Evolutionary conservation across 1,140 invertebrate genomes (phyloP).

Genomic region (Scaptomyza hsui): DNA sequence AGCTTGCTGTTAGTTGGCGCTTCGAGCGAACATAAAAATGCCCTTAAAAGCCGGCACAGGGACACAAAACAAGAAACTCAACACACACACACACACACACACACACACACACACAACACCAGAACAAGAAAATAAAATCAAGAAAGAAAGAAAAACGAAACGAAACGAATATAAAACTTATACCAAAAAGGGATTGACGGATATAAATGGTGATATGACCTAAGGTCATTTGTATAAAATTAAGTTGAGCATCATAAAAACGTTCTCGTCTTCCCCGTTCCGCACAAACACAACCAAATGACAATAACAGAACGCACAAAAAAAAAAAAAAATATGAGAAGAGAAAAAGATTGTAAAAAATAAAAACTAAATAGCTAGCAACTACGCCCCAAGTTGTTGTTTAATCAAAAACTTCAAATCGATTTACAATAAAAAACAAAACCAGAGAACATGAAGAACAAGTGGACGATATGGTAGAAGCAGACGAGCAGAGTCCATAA

Average conservation of each 20-base stretch:
- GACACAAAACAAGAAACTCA: constrained; percentile 37
- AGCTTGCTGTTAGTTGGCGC: constrained; percentile 74
- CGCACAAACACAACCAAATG: constrained; percentile 31
- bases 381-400: constrained; percentile 44
- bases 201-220: constrained; percentile 83
- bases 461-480: background rate
- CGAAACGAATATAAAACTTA: constrained; percentile 80
- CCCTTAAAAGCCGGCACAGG: constrained; percentile 70
- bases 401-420: constrained; percentile 79
- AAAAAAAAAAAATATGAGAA: constrained; percentile 9
- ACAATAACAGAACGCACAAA: constrained; percentile 26
- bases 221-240: constrained; percentile 82
- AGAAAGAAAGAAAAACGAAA: constrained; percentile 37
- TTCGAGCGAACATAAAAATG: constrained; percentile 79
- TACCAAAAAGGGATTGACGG: constrained; percentile 81
- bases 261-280: constrained; percentile 1
- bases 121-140: constrained; percentile 16
- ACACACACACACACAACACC: constrained; percentile 9
- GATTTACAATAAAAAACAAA: constrained; percentile 76
- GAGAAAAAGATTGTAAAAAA: constrained; percentile 14
- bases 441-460: constrained; percentile 25
- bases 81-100: background rate
- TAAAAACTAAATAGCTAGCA: constrained; percentile 32
- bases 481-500: background rate
- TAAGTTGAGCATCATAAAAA: constrained; percentile 82